Base-by-base conservation (phyloP, 2,113 vertebrate genomes). In the Phalacrocorax pelagicus region DNA sequence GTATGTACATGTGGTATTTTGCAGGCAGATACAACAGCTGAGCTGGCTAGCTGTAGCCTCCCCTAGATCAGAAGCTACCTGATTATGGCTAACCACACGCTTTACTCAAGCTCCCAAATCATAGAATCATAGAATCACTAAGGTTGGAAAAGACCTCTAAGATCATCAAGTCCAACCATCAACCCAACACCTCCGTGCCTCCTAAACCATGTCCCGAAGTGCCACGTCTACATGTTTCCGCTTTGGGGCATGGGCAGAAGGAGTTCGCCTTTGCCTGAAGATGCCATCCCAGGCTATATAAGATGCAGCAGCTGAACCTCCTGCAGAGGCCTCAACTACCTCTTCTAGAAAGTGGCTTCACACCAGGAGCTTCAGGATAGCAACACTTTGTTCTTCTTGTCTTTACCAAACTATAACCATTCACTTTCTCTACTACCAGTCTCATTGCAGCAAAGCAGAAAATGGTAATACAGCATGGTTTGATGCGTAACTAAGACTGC, bases 161-260 rank as follows among this genome's bases (percentile, higher is more conserved):
- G 44, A 46, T 46, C 16, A 46, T 46, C 44, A 46, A 46, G 44
- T 46, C 44, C 44, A 46, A 46, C 44, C 17, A 17, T 15, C 44
- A 46, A 46, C 44, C 44, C 44, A 46, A 46, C 44, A 46, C 44
- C 44, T 17, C 16, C 17, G 17, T 46, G 44, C 16, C 44, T 46
- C 4, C 44, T 46, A 46, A 46, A 46, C 44, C 44, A 46, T 46
- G 44, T 46, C 44, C 44, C 17, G 17, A 46, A 46, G 44, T 46
- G 44, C 44, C 44, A 46, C 17, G 16, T 46, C 44, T 46, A 46
- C 44, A 46, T 18, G 44, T 46, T 46, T 46, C 15, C 26, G 5
- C n/a, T 51, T 6, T 0, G 1, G 22, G 49, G 29, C 26, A 38
- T 0, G 15, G n/a, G 29, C 67, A 87, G 40, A 8, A 73, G 55